Base-by-base conservation (phyloP, 2,797 vertebrate genomes). In the Periophthalmus magnuspinnatus region DNA sequence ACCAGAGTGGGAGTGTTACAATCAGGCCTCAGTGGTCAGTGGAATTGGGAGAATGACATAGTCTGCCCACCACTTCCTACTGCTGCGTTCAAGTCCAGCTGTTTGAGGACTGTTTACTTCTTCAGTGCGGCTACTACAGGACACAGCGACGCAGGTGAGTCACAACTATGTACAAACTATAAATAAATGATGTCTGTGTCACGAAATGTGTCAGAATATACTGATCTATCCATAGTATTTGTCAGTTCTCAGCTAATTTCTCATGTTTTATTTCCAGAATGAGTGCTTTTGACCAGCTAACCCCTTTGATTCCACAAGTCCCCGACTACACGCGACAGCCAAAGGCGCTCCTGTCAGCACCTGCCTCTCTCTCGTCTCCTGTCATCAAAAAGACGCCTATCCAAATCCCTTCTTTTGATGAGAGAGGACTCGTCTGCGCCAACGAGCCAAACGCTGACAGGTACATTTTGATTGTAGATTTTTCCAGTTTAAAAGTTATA, bases 41-140 rank as follows among this genome's bases (percentile, higher is more conserved):
- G 88, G 92, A 93, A 94, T 94, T 88, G 86, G 78, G 89, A 85
- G 92, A 94, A 94, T 93, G 93, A 78, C 70, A 77, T 89, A 77
- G 75, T 79, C 83, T 81, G 78, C 92, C 92, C 91, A 91, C 81
- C 8, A 84, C 89, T 91, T 93, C 88, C 90, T 83, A 86, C 81
- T 81, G 75, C 71, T 76, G 74, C 63, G 56, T 19, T 78, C 52
- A 59, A n/a, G 24, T 84, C 81, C 75, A 65, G 13, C 61, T 64
- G 72, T 71, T 70, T 70, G 65, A 70, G 60, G 77, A 72, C 81
- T 73, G 68, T 82, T 82, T 68, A 81, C 83, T 74, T 73, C 11
- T 63, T 77, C 70, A 50, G 68, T 14, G 60, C 74, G 74, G 77
- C 73, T 72, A 78, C 81, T 78, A 48, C 80, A 74, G 63, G 67